Evolutionary conservation across 2,888 invertebrate species (phyloP), one percentile per base, ranked within the genome.

Genomic region (Hylaea fasciaria): DNA sequence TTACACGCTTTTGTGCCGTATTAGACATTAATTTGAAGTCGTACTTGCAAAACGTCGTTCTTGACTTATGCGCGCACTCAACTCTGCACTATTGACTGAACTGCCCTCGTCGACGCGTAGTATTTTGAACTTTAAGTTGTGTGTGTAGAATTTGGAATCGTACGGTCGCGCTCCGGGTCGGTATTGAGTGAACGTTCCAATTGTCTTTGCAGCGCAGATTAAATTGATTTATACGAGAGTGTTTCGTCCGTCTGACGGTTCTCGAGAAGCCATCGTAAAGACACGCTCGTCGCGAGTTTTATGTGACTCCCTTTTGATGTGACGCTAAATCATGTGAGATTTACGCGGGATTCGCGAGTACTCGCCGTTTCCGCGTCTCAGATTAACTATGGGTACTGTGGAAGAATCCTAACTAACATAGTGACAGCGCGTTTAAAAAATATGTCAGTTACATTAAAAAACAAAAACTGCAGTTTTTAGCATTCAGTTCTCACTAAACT

Each of bases 151-250:
- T 64, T 52, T 13, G 50, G 40, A 63, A 49, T 72, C 28, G 44
- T 43, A 4, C 63, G 56, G 12, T 16, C n/a, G 29, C 0, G 7
- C 29, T 37, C 57, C 17, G 53, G 63, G 62, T 66, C 68, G 67
- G 66, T 71, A 56, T 46, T 37, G 69, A 67, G 65, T 65, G 65
- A 74, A 70, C 68, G 70, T 76, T 73, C 80, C 85, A 83, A 90
- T 89, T 90, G 89, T 90, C 89, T 89, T 85, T 79, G 79, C 75
- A 66, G 79, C 69, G 74, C 73, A 82, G 84, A 88, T 87, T 86
- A 89, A 87, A 87, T 86, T 91, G 89, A 91, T 91, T 91, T 91
- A 91, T 84, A 80, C 65, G 84, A 78, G 81, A 81, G 78, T 69
- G 73, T 81, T 82, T 71, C 80, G 85, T 87, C 85, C 82, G 85